These are phyloP conservation scores for Pseudomyrmex pallidus DNA, from an alignment of 1,140 invertebrate species.

Conservation along the genomic window DNA sequence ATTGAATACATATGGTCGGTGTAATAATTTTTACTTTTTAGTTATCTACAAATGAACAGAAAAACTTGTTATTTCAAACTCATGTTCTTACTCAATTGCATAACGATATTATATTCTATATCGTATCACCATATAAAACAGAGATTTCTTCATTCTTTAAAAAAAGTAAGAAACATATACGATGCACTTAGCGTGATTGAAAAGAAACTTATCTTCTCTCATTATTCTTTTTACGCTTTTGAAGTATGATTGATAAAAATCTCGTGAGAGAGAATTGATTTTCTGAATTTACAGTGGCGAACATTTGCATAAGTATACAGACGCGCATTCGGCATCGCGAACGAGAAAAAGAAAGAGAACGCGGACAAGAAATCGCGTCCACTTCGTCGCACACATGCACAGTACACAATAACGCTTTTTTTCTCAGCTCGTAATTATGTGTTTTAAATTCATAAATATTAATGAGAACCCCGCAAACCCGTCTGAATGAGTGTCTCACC, in stretches of 20 bases:
- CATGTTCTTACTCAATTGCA: too few relatives aligned
- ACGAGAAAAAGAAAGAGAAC: neutral
- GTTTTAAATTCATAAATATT: constrained; percentile 66
- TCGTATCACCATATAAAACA: too few relatives aligned
- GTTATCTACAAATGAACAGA: too few relatives aligned
- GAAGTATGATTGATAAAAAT: constrained; percentile 28
- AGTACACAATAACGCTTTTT: constrained; percentile 49
- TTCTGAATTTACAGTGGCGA: neutral
- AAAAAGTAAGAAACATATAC: neutral
- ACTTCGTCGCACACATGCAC: constrained; percentile 17
- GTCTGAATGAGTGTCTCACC: constrained; percentile 62
- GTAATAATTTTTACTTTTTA: neutral
- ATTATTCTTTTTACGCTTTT: neutral
- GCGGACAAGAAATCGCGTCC: constrained; percentile 21
- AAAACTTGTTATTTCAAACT: too few relatives aligned
- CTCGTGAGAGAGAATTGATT: neutral
- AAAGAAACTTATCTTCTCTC: neutral
- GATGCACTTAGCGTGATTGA: neutral
- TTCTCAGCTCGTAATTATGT: constrained; percentile 58
- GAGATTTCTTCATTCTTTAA: too few relatives aligned
- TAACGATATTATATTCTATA: too few relatives aligned
- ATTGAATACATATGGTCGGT: neutral
- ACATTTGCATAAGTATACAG: constrained; percentile 29
- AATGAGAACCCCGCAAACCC: constrained; percentile 31
- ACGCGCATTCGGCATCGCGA: neutral